These are phyloP conservation scores for Eulemur macaco DNA, from an alignment of 2,113 vertebrate species.

Conservation along the genomic window DNA sequence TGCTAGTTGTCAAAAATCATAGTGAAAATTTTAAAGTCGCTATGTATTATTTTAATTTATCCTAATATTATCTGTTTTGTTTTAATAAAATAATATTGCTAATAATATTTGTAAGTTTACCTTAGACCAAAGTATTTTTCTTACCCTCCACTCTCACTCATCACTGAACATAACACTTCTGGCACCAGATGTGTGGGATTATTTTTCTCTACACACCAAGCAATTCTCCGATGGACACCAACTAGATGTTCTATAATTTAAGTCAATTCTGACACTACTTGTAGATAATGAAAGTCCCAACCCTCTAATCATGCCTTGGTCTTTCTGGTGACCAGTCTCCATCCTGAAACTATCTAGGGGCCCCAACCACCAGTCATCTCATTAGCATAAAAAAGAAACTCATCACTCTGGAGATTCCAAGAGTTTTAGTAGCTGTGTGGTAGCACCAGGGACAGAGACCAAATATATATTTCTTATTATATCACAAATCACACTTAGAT, in stretches of 20 bases:
- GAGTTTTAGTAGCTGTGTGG: background rate
- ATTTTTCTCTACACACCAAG: background rate
- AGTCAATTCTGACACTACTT: background rate
- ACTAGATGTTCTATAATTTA: background rate
- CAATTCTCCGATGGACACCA: background rate
- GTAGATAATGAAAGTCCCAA: background rate
- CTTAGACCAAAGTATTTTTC: background rate
- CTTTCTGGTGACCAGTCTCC: background rate
- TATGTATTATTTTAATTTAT: background rate
- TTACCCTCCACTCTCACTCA: background rate
- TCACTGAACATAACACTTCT: background rate
- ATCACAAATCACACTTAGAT: background rate
- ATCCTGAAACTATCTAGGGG: background rate
- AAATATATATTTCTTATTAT: background rate
- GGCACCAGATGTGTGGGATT: background rate
- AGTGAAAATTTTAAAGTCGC: background rate
- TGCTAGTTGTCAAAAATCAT: background rate
- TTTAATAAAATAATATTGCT: background rate
- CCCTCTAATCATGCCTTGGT: background rate
- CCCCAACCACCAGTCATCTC: background rate
- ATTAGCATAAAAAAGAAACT: background rate
- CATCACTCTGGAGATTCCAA: background rate
- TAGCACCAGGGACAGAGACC: background rate
- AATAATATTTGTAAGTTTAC: background rate
- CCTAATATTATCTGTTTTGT: background rate